Evolutionary conservation across 2,113 vertebrate species (phyloP), one percentile per base, ranked within the genome.

Genomic region (Sapajus apella): DNA sequence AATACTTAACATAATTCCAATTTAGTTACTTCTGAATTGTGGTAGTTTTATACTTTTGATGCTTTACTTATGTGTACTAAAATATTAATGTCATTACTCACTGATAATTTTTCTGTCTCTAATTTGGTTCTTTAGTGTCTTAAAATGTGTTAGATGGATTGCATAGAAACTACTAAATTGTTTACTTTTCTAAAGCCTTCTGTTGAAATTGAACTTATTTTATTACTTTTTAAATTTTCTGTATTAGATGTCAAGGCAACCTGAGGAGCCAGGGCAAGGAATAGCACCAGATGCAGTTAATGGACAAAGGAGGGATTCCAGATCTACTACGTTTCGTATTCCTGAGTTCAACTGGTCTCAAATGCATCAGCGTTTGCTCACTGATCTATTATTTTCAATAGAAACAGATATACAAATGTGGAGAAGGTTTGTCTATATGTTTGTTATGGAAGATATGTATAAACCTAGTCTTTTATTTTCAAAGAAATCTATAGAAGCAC

Each of bases 391-490:
- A 4, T 99, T 99, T 98, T 99, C 99, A 45, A 99, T 99, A 52
- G 99, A 99, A 98, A 99, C 99, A 18, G 99, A 99, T 64, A 99
- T 99, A 96, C 99, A 99, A 97, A 99, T 99, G 99, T 99, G 99
- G 99, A 99, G 99, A 98, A 99, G 99, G 99, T 99, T 97, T 97
- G 90, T 80, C 43, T 37, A 8, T 87, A 0, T 93, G 50, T 96
- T 92, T 77, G 0, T 83, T 90, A 70, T 3, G 82, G 72, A 86
- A 76, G 27, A 95, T 92, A 7, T 80, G 0, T 92, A 45, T 75
- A 43, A 50, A 86, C 47, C 76, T 79, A 64, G 47, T 87, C 17
- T 97, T 97, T 87, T 70, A 13, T 76, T 93, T 89, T 85, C 23
- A 87, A 94, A 93, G 56, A 97, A 68, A 79, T 52, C 45, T 83